Evolutionary conservation across 2,797 vertebrate genomes (phyloP), one percentile per base, ranked within the genome.

Genomic region (Periophthalmus magnuspinnatus): DNA sequence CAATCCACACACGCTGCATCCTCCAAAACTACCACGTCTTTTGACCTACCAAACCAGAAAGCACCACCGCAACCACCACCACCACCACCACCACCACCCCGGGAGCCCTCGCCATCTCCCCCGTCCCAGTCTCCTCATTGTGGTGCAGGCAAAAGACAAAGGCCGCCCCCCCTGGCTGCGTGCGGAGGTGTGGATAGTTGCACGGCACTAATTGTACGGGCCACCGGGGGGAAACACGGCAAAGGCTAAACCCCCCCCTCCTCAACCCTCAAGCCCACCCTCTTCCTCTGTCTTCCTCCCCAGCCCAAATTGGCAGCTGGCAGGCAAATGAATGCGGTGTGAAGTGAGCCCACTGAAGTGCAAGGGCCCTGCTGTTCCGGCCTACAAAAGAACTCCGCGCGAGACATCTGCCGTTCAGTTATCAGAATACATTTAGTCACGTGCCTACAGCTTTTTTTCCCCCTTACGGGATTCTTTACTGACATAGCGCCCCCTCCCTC

Each of bases 381-480:
- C 93, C 93, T 94, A 94, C 95, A 94, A 94, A 94, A 91, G 92
- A 78, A 94, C 94, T 95, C 93, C 93, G 91, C 93, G 93, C 93
- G 93, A 96, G 94, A 94, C 95, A 96, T 97, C 96, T 98, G 96
- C 94, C 94, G 89, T 93, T 94, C 93, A 94, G 95, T 95, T 93
- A 95, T 95, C 94, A 94, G 93, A 95, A 95, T 94, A 95, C 92
- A 95, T 95, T 95, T 85, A 90, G 92, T 94, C 93, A 93, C 91
- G 91, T 93, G 93, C 90, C 90, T 90, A 84, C 70, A 81, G 36
- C 36, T 14, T 63, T 41, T 24, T 78, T 81, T 72, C 84, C n/a
- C 79, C 84, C 84, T 81, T 84, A 82, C 77, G 21, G 79, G 87
- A 91, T 92, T 92, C 91, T 84, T 76, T 33, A 52, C 76, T 73